phyloP scores from a whole-genome alignment of 1,140 invertebrate species.

The Zaprionus gabonicus region DNA sequence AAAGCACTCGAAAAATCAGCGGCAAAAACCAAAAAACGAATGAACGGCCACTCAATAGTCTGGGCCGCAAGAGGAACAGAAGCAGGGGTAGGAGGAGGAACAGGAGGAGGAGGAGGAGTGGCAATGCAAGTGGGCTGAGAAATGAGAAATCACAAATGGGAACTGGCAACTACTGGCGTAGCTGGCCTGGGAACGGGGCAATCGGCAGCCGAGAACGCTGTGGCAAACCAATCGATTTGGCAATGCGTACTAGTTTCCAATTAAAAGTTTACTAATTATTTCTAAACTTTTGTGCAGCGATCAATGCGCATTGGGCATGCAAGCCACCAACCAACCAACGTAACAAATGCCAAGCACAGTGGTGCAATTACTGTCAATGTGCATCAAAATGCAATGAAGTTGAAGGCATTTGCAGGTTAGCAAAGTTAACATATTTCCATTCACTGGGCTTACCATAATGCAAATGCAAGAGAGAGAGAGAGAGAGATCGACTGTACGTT shows the following conservation, averaged over 20 bases:
- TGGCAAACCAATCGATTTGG: conserved; percentile 66
- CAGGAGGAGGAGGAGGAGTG: not conserved
- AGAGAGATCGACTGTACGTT: not conserved
- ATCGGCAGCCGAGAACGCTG: conserved; percentile 6
- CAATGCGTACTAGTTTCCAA: conserved; percentile 80
- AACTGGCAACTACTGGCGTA: conserved; percentile 5
- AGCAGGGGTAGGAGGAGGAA: not conserved
- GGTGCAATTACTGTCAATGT: not conserved
- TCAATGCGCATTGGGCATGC: conserved; percentile 80
- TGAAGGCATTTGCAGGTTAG: not conserved
- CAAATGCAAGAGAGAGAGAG: not conserved
- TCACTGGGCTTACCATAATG: not conserved
- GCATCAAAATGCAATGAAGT: not conserved
- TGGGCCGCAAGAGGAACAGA: conserved; percentile 1
- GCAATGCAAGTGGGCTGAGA: not conserved
- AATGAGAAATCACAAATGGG: conserved; percentile 5
- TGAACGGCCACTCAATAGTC: conserved; percentile 67
- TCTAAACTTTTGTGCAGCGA: conserved; percentile 79
- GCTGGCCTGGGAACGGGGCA: not conserved
- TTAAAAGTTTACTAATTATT: conserved; percentile 83
- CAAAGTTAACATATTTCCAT: no score
- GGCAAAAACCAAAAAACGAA: conserved; percentile 77
- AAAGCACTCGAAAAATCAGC: conserved; percentile 78
- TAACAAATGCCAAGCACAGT: conserved; percentile 23
- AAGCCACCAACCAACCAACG: conserved; percentile 48